Evolutionary conservation across 53 echinoderm and acorn worm species (phyloP).

Genomic region (Patiria pectinifera): DNA sequence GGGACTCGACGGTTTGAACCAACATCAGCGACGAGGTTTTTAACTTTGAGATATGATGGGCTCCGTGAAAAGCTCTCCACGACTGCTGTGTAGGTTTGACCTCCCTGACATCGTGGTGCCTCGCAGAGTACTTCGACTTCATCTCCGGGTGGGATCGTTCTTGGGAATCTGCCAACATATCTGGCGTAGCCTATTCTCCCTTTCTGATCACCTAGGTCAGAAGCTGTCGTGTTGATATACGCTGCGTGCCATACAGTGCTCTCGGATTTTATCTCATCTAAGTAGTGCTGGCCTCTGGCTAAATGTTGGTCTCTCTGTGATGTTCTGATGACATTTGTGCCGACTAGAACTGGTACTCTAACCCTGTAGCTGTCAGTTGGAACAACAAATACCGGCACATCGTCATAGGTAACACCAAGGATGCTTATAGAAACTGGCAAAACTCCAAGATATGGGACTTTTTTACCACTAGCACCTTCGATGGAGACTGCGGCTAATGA

Average conservation of each 20-base stretch:
- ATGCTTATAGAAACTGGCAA: neutral
- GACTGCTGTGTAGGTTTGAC: neutral
- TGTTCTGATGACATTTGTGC: conserved; percentile 47
- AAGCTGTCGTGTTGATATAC: neutral
- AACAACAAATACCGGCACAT: conserved; percentile 24
- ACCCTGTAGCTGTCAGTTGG: neutral
- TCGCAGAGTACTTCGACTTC: conserved; percentile 13
- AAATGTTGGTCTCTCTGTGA: conserved; percentile 12
- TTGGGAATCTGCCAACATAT: neutral
- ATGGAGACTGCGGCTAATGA: conserved; percentile 10
- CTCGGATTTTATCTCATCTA: neutral
- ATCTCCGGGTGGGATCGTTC: neutral
- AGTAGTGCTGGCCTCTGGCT: conserved; percentile 4
- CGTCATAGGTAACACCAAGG: neutral
- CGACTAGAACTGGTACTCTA: conserved; percentile 29
- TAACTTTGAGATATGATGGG: neutral
- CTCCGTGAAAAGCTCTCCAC: neutral
- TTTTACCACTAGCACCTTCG: conserved; percentile 65
- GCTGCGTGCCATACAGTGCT: conserved; percentile 30
- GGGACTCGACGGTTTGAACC: conserved; percentile 2
- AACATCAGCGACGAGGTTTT: neutral
- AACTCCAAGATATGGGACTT: conserved; percentile 34
- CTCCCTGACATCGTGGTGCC: neutral
- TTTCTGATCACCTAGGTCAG: neutral
- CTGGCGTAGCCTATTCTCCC: conserved; percentile 5